Percentiles rank a stretch among this genome's conserved stretches.
phyloP scores from a whole-genome alignment of 2,113 vertebrate genomes.

The Cinclus cinclus region DNA sequence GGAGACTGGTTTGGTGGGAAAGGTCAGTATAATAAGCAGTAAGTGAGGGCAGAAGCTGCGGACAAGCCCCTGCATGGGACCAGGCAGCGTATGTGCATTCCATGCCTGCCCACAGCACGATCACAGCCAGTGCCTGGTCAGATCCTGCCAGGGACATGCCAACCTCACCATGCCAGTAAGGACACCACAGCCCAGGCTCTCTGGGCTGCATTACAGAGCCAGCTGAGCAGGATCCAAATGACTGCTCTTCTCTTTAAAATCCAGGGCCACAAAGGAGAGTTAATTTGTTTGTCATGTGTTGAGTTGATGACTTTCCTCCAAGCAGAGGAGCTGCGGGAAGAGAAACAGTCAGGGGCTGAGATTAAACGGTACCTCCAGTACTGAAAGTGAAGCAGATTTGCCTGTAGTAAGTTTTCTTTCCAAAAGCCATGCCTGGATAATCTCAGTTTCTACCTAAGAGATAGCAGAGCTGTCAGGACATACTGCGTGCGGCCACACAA shows the following conservation, averaged over 20 bases:
- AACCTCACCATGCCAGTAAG: fast-evolving
- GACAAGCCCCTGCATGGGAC: background rate
- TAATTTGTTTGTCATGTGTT: slow-evolving; percentile 9
- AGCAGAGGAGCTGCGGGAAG: background rate
- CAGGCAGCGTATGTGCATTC: background rate
- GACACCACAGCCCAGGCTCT: background rate
- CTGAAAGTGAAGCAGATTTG: background rate
- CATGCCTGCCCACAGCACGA: fast-evolving
- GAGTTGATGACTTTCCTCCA: background rate
- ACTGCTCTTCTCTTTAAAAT: background rate
- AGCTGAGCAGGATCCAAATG: background rate
- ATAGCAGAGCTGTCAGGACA: slow-evolving; percentile 52
- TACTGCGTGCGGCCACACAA: slow-evolving; percentile 12
- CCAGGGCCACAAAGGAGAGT: background rate
- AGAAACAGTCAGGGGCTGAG: slow-evolving; percentile 11
- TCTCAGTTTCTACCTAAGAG: slow-evolving; percentile 51
- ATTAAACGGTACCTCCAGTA: slow-evolving; percentile 7
- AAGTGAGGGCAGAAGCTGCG: background rate
- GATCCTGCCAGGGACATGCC: background rate
- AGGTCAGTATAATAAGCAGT: background rate
- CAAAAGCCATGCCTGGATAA: slow-evolving; percentile 32
- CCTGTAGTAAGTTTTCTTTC: slow-evolving; percentile 25
- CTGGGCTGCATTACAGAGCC: fast-evolving
- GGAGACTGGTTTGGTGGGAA: background rate
- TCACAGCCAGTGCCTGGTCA: background rate